A percentile compares a stretch with the other conserved stretches of the same genome.
Conservation (phyloP, 2,113 vertebrate species). For the Lasiurus cinereus region DNA sequence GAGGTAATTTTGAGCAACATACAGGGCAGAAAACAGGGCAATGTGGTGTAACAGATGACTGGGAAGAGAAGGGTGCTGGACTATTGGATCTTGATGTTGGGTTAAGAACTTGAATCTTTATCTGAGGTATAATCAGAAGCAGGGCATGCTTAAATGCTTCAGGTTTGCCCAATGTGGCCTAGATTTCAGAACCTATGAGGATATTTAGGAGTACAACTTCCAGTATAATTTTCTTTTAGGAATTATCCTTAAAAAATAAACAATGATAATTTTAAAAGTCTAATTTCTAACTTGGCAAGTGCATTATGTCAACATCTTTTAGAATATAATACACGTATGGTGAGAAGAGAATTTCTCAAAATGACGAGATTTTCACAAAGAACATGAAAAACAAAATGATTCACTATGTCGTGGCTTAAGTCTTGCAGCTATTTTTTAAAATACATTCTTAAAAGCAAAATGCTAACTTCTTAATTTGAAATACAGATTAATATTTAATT, state of each 20-base stretch:
- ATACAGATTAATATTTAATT: neutral
- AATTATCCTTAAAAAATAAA: neutral
- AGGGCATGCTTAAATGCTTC: neutral
- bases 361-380: neutral
- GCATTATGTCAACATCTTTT: neutral
- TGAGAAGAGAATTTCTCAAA: neutral
- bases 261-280: slow-evolving; percentile 21
- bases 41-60: fast-evolving
- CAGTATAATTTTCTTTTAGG: neutral
- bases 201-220: neutral
- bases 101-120: neutral
- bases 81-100: neutral
- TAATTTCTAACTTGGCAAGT: neutral
- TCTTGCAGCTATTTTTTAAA: slow-evolving; percentile 9
- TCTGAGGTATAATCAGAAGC: neutral
- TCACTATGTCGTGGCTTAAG: neutral
- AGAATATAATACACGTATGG: neutral
- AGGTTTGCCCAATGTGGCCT: neutral
- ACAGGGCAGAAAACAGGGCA: neutral
- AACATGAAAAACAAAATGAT: neutral
- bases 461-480: slow-evolving; percentile 29
- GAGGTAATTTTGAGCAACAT: neutral
- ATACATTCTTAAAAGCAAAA: neutral
- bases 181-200: neutral
- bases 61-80: neutral